Conservation (phyloP, 2,797 vertebrate genomes). For the Neopelma chrysocephalum region DNA sequence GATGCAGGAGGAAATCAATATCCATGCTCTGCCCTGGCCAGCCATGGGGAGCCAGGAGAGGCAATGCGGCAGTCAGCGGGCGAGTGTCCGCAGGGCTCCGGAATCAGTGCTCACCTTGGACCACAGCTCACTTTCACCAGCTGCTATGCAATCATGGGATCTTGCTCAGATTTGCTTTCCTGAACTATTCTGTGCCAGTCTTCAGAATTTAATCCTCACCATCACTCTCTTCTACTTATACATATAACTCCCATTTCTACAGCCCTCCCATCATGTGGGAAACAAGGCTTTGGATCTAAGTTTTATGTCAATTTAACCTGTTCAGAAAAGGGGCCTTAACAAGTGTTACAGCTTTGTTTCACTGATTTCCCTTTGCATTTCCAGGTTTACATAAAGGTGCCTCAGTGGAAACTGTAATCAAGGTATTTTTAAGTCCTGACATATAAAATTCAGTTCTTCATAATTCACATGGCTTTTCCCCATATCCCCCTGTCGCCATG, state of each 20-base stretch:
- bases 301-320: background rate
- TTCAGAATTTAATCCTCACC: background rate
- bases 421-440: background rate
- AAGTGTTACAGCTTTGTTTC: background rate
- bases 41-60: rapidly evolving
- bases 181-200: background rate
- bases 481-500: background rate
- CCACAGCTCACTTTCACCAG: background rate
- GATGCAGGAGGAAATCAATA: background rate
- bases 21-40: background rate
- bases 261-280: background rate
- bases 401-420: background rate
- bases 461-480: background rate
- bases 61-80: rapidly evolving
- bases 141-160: background rate
- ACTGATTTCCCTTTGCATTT: background rate
- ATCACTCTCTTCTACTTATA: background rate
- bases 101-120: background rate
- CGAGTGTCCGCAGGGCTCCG: background rate
- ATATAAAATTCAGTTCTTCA: background rate
- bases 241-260: background rate
- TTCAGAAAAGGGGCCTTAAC: background rate
- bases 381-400: background rate
- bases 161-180: background rate
- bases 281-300: background rate